phyloP scores from a whole-genome alignment of 2,113 vertebrate genomes.

The Macroglossus sobrinus region DNA sequence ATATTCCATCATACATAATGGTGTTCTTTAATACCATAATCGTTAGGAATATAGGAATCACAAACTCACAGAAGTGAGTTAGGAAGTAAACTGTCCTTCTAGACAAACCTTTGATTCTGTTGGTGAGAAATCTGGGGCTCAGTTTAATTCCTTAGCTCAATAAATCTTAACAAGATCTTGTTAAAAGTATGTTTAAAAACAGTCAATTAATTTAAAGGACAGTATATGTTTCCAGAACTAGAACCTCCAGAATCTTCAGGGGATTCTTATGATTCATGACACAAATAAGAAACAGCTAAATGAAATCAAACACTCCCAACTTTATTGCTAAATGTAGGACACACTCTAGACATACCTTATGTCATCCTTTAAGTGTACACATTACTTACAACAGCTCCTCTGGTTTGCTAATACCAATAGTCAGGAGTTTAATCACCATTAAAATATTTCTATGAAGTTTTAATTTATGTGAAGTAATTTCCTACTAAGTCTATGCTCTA shows the following conservation, averaged over 20 bases:
- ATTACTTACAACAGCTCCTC: neutral
- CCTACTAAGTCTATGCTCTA: neutral
- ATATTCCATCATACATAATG: neutral
- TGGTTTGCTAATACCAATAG: neutral
- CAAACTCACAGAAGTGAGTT: neutral
- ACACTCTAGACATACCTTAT: neutral
- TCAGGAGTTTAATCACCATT: neutral
- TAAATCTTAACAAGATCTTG: neutral
- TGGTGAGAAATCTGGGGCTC: neutral
- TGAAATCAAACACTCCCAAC: neutral
- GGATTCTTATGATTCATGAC: neutral
- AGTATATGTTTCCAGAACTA: neutral
- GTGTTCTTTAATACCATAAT: neutral
- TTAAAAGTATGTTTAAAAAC: neutral
- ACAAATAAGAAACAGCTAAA: neutral
- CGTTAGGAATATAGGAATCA: neutral
- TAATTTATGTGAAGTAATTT: neutral
- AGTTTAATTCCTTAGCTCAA: neutral
- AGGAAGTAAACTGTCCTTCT: neutral
- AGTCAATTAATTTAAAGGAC: neutral
- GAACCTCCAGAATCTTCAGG: neutral
- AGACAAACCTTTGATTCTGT: neutral
- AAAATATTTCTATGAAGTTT: neutral
- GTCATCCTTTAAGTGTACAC: neutral
- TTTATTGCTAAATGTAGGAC: neutral